Evolutionary conservation across 2,797 vertebrate genomes (phyloP), one percentile per base, ranked within the genome.

Genomic region (Orientallactaga sibirica): DNA sequence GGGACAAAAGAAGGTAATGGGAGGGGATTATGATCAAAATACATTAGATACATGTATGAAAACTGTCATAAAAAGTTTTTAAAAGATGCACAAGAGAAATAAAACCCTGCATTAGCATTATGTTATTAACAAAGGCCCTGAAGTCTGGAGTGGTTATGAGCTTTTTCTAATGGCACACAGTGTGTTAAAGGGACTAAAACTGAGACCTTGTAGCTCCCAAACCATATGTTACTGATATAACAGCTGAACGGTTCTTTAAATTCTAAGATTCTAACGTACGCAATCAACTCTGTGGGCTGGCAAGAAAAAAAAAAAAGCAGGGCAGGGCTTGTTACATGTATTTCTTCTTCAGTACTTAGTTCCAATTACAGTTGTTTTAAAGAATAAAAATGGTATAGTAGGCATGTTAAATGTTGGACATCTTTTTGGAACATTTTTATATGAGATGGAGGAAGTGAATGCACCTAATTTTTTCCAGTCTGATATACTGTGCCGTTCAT

Each of bases 381-480:
- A 66, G 24, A 73, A 85, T 22, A 84, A 93, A 94, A 86, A 37
- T 70, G 9, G 25, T 92, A 2, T 81, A 24, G 37, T 62, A 48
- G 41, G 41, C 33, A 93, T 95, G 48, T 81, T 94, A 94, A 93
- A 77, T 85, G 55, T 55, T 78, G 64, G 43, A 24, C 3, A 43
- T 86, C 37, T 89, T 93, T 82, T 66, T 81, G 86, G 70, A 92
- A 94, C 88, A 27, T 19, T 83, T 92, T 90, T 37, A n/a, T 90
- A 90, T 66, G 43, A 58, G 71, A 27, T 48, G 25, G 76, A 90
- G 52, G 41, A 67, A 67, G 10, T 43, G 15, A 90, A 20, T 48
- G 25, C 14, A 75, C 77, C 71, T 95, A 78, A 93, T 95, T 93
- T 95, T 74, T 29, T 48, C 43, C 20, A 73, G 41, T 87, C 83